Base-by-base conservation (phyloP, 2,797 vertebrate genomes). In the Sphenodon punctatus region DNA sequence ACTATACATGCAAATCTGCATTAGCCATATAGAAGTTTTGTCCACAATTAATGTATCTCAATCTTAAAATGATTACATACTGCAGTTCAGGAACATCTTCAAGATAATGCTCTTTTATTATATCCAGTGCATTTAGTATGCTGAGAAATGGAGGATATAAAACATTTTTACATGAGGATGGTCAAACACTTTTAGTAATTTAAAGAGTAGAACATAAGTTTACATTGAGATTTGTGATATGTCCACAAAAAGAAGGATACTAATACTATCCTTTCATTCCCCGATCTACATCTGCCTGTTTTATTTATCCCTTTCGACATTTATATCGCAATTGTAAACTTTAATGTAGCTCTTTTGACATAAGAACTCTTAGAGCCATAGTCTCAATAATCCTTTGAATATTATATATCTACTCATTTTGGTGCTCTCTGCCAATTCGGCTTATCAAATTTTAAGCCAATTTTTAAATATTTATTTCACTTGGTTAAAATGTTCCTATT, bases 11-110 rank as follows among this genome's bases (percentile, higher is more conserved):
- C 6, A 53, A 41, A 64, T 45, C n/a, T 13, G 23, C 22, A 15
- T 58, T 22, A 53, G 27, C 4, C 5, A 34, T 14, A 53, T 19
- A 46, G 46, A 64, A 41, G 32, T 25, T 30, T 39, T 38, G 56
- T 8, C 25, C 19, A 34, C 27, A 34, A 45, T 56, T 38, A n/a
- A 42, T 42, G 15, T 36, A 49, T 39, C 7, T 63, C 32, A 36
- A 10, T 20, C 55, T 69, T 51, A 67, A 41, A 67, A 45, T 49
- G 91, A 81, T 42, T 16, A 81, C 83, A 34, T 22, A 72, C 69
- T 83, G 80, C 46, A 67, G 72, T 78, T 30, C 0, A 0, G 25
- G 86, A 74, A 8, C 6, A 25, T 69, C 77, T 79, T 53, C 4
- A 81, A 67, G 16, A 70, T 34, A 11, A 39, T 1, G 1, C n/a